Evolutionary conservation across 2,113 vertebrate genomes (phyloP).

Genomic region (Macrotis lagotis): DNA sequence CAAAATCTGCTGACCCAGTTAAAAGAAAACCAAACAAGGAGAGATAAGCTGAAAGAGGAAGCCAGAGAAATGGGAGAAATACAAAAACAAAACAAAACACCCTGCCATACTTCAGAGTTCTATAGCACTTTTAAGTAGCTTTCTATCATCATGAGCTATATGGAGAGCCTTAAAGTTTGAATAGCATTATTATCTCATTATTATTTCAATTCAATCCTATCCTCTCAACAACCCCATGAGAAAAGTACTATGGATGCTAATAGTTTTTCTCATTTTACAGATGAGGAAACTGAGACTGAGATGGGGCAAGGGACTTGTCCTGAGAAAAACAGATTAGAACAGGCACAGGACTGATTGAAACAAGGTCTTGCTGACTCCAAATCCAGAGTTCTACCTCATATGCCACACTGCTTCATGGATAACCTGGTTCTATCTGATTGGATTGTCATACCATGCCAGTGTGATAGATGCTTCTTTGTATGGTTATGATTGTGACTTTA

Average conservation of each 20-base stretch:
- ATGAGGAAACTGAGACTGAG: background rate
- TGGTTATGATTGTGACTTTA: background rate
- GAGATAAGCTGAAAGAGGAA: background rate
- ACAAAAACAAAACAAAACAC: background rate
- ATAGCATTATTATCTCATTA: background rate
- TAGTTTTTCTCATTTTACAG: background rate
- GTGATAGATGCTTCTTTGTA: background rate
- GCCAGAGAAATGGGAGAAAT: background rate
- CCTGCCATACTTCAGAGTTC: background rate
- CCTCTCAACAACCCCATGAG: background rate
- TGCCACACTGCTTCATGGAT: background rate
- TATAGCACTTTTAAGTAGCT: background rate
- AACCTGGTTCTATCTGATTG: background rate
- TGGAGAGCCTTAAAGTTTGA: background rate
- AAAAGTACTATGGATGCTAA: background rate
- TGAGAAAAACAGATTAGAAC: background rate
- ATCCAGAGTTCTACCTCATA: background rate
- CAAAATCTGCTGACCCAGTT: conserved; percentile 71
- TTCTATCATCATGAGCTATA: background rate
- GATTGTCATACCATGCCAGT: background rate
- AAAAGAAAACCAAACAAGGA: conserved; percentile 1
- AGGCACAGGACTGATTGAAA: background rate
- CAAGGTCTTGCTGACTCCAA: background rate
- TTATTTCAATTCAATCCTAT: background rate
- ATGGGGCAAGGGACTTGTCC: background rate